Evolutionary conservation across 2,113 vertebrate genomes (phyloP), one percentile per base, ranked within the genome.

Genomic region (Podarcis muralis): DNA sequence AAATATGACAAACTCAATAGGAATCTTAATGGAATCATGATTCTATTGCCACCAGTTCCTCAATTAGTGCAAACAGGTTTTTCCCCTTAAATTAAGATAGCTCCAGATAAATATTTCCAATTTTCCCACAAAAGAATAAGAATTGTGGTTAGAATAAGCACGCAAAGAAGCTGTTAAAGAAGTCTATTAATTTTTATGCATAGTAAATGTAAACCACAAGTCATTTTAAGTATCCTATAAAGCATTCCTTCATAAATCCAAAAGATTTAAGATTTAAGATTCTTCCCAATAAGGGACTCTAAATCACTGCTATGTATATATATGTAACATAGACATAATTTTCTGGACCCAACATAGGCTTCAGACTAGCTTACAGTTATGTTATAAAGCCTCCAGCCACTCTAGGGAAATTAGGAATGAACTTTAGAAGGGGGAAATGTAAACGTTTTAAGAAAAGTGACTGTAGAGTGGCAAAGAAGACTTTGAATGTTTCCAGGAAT

Each of bases 181-280:
- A 79, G 57, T 83, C 62, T 85, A 81, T 94, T 88, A 91, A 93
- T 86, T 94, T 86, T 92, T 93, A 92, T 87, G 78, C 68, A 92
- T 90, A 66, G 48, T 89, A 95, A 92, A 92, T 32, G 5, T 77
- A 95, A 93, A 82, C 85, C 43, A 68, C 86, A 75, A 83, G 85
- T 91, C 85, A 80, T 86, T 92, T 93, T 75, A 92, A 87, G 57
- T 83, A 85, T 90, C 23, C 25, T 88, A 40, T 91, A 85, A 92
- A 94, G 66, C 2, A 68, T 87, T 89, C 62, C 59, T 91, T 76
- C 92, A 90, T 92, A 94, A 94, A 93, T 92, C 81, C 86, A 57
- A 92, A 88, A 76, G 22, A 59, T 48, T 82, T 83, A 82, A 88
- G 37, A 48, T 48, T 7, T 75, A 68, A 72, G 40, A 68, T 88